Percentiles rank a stretch among this genome's conserved stretches.
Conservation (phyloP, 2,797 vertebrate genomes). For the Rhinoraja longicauda region DNA sequence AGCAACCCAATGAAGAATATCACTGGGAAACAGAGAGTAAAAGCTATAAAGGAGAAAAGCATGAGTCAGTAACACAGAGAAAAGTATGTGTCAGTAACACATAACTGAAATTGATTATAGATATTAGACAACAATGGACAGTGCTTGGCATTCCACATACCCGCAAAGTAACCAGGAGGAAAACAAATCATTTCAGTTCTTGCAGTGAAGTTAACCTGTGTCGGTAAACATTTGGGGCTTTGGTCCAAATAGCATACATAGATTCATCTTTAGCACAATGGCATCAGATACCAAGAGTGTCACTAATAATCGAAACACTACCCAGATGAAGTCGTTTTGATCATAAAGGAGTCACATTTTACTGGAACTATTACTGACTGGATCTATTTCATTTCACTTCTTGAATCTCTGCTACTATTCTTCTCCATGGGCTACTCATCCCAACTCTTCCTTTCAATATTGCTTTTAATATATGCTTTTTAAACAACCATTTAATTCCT, state of each 20-base stretch:
- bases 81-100: slow-evolving; percentile 25
- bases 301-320: neutral
- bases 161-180: neutral
- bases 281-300: neutral
- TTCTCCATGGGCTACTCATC: neutral
- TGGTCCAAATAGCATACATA: neutral
- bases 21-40: slow-evolving; percentile 94
- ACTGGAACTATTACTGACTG: neutral
- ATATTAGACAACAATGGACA: neutral
- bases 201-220: neutral
- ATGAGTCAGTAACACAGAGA: slow-evolving; percentile 39
- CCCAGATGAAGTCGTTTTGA: neutral
- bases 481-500: neutral
- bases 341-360: neutral
- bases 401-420: neutral
- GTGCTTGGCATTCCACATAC: neutral
- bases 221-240: neutral
- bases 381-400: neutral
- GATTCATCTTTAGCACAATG: neutral
- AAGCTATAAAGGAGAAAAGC: slow-evolving; percentile 62
- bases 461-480: neutral
- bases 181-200: neutral
- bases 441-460: neutral
- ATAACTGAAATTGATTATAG: neutral
- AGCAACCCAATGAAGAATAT: slow-evolving; percentile 95